These are phyloP conservation scores for rabbit (Oryctolagus cuniculus) DNA, from an alignment of 2,113 vertebrate genomes.

Conservation along the genomic window mOryCun1.1 NC_091436.1:133426001-133426500, in stretches of 20 bases:
- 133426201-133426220: neutral
- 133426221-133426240: constrained; percentile 1
- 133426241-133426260: neutral
- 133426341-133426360: neutral
- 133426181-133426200: neutral
- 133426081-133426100: neutral
- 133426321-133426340: neutral
- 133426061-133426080: neutral
- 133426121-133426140: neutral
- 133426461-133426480: too few relatives aligned
- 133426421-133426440: too few relatives aligned
- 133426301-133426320: neutral
- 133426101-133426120: neutral
- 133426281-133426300: neutral
- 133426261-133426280: neutral
- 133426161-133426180: neutral
- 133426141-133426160: neutral
- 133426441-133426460: too few relatives aligned
- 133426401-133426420: too few relatives aligned
- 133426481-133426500: too few relatives aligned
- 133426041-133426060: constrained; percentile 14
- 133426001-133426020: neutral
- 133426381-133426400: too few relatives aligned
- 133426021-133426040: neutral
- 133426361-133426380: neutral